Conservation (phyloP, 2,888 invertebrate species). For the Stenichneumon culpator region DNA sequence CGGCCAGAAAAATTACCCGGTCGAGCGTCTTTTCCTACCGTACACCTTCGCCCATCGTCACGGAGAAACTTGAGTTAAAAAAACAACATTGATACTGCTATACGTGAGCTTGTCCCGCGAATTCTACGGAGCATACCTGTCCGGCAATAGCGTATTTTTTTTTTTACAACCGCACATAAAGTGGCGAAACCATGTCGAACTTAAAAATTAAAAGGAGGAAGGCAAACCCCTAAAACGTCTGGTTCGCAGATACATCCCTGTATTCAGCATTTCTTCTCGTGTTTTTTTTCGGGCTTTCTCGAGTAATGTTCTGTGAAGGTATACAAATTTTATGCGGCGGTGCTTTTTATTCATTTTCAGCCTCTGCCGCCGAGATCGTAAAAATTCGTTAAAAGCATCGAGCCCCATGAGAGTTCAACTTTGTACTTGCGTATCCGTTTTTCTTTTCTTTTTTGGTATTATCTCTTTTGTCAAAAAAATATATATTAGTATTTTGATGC, state of each 20-base stretch:
- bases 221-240: not conserved
- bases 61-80: conserved; percentile 8
- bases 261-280: not conserved
- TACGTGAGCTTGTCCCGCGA: not conserved
- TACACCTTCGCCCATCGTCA: not conserved
- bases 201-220: not conserved
- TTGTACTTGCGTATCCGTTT: no score
- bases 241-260: not conserved
- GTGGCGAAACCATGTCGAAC: not conserved
- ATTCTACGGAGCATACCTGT: not conserved
- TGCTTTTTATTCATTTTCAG: no score
- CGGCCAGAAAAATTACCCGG: conserved; percentile 70
- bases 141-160: not conserved
- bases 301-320: no score
- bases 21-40: conserved; percentile 55
- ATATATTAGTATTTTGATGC: no score
- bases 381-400: no score
- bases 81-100: conserved; percentile 7
- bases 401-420: no score
- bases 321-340: no score
- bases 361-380: no score
- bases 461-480: no score
- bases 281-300: no score
- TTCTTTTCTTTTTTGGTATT: no score
- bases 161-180: not conserved